Percentiles rank a stretch among this genome's conserved stretches.
phyloP scores from a whole-genome alignment of 2,888 invertebrate genomes.

The Synergus umbraculus region DNA sequence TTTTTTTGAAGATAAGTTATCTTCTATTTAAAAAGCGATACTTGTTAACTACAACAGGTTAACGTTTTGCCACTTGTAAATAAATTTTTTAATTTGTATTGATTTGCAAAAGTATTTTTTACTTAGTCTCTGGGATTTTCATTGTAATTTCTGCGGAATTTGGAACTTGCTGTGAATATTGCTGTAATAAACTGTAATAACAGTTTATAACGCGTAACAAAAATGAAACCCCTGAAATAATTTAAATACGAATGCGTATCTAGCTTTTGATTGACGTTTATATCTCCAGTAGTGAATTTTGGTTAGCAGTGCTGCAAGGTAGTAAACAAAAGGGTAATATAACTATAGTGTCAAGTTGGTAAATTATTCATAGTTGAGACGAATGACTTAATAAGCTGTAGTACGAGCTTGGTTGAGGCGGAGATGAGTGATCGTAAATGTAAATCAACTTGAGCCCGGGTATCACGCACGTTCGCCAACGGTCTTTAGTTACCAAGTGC shows the following conservation, averaged over 20 bases:
- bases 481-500: slow-evolving; percentile 13
- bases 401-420: slow-evolving; percentile 55
- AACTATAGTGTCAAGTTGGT: slow-evolving; percentile 56
- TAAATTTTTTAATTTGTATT: too few relatives aligned
- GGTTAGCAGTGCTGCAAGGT: background rate
- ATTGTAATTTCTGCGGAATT: too few relatives aligned
- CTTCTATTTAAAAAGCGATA: background rate
- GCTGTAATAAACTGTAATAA: too few relatives aligned
- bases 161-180: too few relatives aligned
- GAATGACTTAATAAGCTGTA: slow-evolving; percentile 70
- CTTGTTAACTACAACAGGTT: background rate
- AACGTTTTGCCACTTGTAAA: too few relatives aligned
- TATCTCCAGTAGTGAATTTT: slow-evolving; percentile 5
- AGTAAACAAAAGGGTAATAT: background rate
- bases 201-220: too few relatives aligned
- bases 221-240: too few relatives aligned
- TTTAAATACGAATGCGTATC: too few relatives aligned
- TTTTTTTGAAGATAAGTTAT: background rate
- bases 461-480: slow-evolving; percentile 38
- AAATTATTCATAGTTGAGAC: slow-evolving; percentile 68
- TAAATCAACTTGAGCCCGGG: slow-evolving; percentile 60
- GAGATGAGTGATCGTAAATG: slow-evolving; percentile 70
- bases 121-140: too few relatives aligned
- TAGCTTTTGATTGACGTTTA: background rate
- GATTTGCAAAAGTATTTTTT: too few relatives aligned